Evolutionary conservation across 2,888 invertebrate species (phyloP).

Genomic region (Ligdia adustata): DNA sequence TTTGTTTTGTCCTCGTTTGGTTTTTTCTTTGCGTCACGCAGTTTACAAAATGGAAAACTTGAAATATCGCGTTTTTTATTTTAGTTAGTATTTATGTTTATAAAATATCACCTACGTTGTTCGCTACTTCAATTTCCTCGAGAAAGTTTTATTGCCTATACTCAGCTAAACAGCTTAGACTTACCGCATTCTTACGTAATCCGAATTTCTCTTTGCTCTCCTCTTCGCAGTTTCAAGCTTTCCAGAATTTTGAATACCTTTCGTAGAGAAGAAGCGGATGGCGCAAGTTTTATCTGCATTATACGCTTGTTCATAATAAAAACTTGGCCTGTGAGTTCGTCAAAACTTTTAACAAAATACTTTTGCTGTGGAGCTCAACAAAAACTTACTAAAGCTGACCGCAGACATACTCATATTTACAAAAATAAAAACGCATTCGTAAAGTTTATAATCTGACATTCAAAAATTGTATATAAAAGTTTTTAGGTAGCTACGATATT

Average conservation of each 20-base stretch:
- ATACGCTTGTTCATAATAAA: not conserved
- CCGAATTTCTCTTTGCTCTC: not conserved
- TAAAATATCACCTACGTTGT: no score
- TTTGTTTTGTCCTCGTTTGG: no score
- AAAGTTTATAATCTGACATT: no score
- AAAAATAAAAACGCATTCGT: no score
- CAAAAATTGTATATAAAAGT: not conserved
- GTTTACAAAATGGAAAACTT: no score
- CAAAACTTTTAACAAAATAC: slow-evolving; percentile 9
- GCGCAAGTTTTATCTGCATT: slow-evolving; percentile 1
- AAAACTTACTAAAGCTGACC: slow-evolving; percentile 1
- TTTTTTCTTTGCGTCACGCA: no score
- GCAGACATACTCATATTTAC: slow-evolving; percentile 1
- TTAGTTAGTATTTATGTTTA: no score
- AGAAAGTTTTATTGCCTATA: slow-evolving; percentile 21
- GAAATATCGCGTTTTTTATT: no score
- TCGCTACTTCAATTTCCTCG: not conserved
- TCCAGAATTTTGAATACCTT: no score
- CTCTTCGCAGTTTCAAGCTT: not conserved
- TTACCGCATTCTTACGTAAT: slow-evolving; percentile 11
- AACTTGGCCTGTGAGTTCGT: slow-evolving; percentile 3
- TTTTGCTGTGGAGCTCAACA: not conserved
- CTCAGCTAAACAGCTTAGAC: no score
- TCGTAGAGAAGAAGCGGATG: no score
- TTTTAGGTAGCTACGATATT: not conserved